phyloP scores from a whole-genome alignment of 2,797 vertebrate genomes.

The Peromyscus attwateri region DNA sequence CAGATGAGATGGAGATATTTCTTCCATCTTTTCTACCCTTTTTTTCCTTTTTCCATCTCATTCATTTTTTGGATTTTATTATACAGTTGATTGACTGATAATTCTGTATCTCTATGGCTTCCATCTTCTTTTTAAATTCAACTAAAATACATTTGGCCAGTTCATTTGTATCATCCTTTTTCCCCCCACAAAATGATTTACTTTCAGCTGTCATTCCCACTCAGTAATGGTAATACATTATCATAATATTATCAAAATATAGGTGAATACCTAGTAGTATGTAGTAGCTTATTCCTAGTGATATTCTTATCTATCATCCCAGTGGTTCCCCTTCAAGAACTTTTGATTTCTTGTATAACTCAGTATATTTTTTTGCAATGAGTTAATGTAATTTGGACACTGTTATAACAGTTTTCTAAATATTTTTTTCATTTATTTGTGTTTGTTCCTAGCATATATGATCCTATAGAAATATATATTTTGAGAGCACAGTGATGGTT shows the following conservation, averaged over 20 bases:
- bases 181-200: not conserved
- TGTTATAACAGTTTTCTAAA: not conserved
- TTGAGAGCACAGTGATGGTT: not conserved
- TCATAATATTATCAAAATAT: not conserved
- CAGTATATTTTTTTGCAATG: not conserved
- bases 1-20: too few relatives aligned
- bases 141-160: not conserved
- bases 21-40: not conserved
- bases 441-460: not conserved
- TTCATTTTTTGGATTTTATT: not conserved
- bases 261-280: not conserved
- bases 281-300: not conserved
- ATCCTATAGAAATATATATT: not conserved
- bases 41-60: fast-evolving
- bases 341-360: not conserved
- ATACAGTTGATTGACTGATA: not conserved
- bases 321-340: not conserved
- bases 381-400: not conserved
- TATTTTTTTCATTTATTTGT: not conserved
- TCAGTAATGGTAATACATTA: too few relatives aligned
- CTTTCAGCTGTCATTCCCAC: not conserved
- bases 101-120: not conserved
- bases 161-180: not conserved
- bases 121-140: not conserved
- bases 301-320: not conserved